phyloP scores from a whole-genome alignment of 2,113 vertebrate genomes.

The Datnioides undecimradiatus region DNA sequence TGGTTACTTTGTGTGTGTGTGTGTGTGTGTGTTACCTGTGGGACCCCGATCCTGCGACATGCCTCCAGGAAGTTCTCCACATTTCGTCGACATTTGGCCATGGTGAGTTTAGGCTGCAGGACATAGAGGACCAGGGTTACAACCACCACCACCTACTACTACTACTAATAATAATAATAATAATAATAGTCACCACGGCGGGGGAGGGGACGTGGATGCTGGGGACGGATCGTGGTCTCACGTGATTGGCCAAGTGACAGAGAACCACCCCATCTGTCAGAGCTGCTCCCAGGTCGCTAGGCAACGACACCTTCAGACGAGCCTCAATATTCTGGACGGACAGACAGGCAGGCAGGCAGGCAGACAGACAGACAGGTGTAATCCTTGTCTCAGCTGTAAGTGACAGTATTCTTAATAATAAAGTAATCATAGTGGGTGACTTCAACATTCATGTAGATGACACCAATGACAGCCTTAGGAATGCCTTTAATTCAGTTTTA shows the following conservation, averaged over 20 bases:
- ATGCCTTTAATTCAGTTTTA: too few species aligned
- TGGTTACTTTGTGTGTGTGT: background rate
- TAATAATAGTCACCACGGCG: conserved; percentile 88
- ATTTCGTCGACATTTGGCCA: conserved; percentile 97
- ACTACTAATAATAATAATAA: background rate
- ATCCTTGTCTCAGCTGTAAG: too few species aligned
- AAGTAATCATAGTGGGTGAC: too few species aligned
- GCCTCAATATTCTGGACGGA: conserved; percentile 92
- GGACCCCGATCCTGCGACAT: conserved; percentile 95
- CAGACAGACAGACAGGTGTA: background rate
- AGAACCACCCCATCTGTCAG: conserved; percentile 97
- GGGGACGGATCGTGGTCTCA: conserved; percentile 94
- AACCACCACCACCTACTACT: background rate
- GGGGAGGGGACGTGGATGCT: conserved; percentile 98
- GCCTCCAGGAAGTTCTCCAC: conserved; percentile 99
- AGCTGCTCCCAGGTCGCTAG: conserved; percentile 92
- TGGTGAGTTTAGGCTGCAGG: conserved; percentile 96
- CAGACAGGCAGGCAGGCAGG: background rate
- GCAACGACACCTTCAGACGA: conserved; percentile 93
- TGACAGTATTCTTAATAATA: too few species aligned
- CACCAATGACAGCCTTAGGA: too few species aligned
- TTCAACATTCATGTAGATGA: too few species aligned
- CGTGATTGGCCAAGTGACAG: conserved; percentile 97
- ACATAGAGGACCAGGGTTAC: background rate
- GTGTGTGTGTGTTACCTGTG: conserved; percentile 87